A percentile compares a stretch with the other conserved stretches of the same genome.
These are phyloP conservation scores for Bergia sp. DNA, from an alignment of 92 coral and sea anemone species.

Conservation along the genomic window DNA sequence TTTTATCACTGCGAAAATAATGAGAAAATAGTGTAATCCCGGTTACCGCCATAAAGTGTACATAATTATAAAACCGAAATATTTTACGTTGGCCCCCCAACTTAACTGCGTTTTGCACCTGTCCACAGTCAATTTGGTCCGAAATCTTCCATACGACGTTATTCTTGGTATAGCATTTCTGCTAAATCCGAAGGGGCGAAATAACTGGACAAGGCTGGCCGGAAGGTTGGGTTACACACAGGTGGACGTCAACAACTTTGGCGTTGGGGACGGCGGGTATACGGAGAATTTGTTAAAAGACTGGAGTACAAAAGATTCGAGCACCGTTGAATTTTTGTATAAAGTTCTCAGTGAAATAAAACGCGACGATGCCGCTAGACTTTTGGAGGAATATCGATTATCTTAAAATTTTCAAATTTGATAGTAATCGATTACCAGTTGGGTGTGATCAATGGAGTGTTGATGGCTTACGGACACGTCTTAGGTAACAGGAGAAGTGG, in stretches of 20 bases:
- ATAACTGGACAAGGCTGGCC: conserved; percentile 22
- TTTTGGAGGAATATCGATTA: not conserved
- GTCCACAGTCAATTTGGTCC: not conserved
- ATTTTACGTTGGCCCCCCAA: not conserved
- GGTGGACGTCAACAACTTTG: not conserved
- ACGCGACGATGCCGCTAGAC: conserved; percentile 28
- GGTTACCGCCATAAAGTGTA: too few relatives aligned
- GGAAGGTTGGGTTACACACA: not conserved
- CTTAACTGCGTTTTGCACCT: not conserved
- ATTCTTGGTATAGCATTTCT: not conserved
- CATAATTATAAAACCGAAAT: not conserved
- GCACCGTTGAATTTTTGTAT: conserved; percentile 8
- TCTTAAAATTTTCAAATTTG: not conserved
- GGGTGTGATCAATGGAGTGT: not conserved
- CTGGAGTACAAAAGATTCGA: conserved; percentile 19
- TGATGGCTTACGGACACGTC: not conserved
- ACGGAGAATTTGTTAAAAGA: not conserved
- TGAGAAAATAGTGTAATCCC: too few relatives aligned
- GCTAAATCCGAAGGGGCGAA: not conserved
- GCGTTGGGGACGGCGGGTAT: not conserved
- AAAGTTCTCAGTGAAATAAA: not conserved
- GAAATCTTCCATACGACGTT: not conserved
- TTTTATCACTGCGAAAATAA: too few relatives aligned
- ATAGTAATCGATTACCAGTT: not conserved
- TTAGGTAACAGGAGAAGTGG: not conserved